Evolutionary conservation across 2,113 vertebrate genomes (phyloP).

Genomic region (Procavia capensis): DNA sequence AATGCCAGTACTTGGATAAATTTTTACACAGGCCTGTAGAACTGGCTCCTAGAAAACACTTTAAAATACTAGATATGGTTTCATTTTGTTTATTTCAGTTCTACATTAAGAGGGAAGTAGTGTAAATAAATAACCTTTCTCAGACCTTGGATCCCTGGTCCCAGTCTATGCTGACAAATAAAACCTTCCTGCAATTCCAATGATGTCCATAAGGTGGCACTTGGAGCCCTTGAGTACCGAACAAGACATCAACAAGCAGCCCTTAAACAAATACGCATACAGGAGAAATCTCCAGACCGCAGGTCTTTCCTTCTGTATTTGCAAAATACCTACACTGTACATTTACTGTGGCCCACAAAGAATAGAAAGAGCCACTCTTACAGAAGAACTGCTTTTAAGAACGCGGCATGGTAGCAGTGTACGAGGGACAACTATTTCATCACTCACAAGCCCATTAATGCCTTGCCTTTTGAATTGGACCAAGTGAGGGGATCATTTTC

Average conservation of each 20-base stretch:
- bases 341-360: neutral
- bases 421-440: neutral
- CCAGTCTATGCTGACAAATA: neutral
- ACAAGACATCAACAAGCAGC: neutral
- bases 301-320: slow-evolving; percentile 22
- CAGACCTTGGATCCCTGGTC: neutral
- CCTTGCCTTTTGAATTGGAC: neutral
- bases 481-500: neutral
- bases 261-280: neutral
- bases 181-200: slow-evolving; percentile 48
- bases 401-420: neutral
- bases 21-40: neutral
- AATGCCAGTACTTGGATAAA: neutral
- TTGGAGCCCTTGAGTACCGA: neutral
- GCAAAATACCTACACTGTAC: neutral
- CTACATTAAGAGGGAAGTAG: neutral
- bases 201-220: slow-evolving; percentile 73
- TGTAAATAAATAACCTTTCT: slow-evolving; percentile 43
- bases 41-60: neutral
- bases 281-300: slow-evolving; percentile 33
- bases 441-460: neutral
- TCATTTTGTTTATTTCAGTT: neutral
- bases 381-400: slow-evolving; percentile 4
- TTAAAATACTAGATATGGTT: neutral
- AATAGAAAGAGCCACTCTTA: neutral